phyloP scores from a whole-genome alignment of 1,140 invertebrate species.

The Papilio aristodemus region DNA sequence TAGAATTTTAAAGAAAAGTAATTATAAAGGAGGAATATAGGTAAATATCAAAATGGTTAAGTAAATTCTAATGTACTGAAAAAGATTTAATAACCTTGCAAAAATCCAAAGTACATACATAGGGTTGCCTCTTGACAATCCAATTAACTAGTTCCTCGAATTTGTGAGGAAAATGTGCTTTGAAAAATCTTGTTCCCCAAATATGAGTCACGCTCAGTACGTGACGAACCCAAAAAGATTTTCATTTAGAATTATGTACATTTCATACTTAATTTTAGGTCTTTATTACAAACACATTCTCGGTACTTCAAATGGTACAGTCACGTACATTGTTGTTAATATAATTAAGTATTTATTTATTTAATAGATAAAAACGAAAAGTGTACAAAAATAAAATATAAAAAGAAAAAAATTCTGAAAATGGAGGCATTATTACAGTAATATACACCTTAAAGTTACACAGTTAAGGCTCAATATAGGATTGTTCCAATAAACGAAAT shows the following conservation, averaged over 20 bases:
- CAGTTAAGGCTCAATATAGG: too few relatives aligned
- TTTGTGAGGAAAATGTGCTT: constrained; percentile 12
- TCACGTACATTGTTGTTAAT: neutral
- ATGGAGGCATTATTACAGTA: too few relatives aligned
- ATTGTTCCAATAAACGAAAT: too few relatives aligned
- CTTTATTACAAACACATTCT: neutral
- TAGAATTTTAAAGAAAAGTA: too few relatives aligned
- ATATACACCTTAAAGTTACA: too few relatives aligned
- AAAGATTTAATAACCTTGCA: neutral
- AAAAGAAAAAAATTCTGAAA: too few relatives aligned
- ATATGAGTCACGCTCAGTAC: neutral
- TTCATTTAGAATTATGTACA: neutral
- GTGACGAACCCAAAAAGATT: constrained; percentile 16
- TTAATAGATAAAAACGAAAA: too few relatives aligned
- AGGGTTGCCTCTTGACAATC: constrained; percentile 11
- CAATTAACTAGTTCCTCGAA: constrained; percentile 5
- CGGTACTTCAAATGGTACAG: neutral
- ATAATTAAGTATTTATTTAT: too few relatives aligned
- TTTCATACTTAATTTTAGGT: constrained; percentile 6
- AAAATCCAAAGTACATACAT: neutral
- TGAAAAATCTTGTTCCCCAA: neutral
- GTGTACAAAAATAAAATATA: too few relatives aligned
- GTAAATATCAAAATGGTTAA: too few relatives aligned
- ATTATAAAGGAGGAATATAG: too few relatives aligned
- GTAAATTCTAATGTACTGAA: too few relatives aligned